Percentiles rank a stretch among this genome's conserved stretches.
Conservation (phyloP, 2,888 invertebrate genomes). For the Bombylius major region DNA sequence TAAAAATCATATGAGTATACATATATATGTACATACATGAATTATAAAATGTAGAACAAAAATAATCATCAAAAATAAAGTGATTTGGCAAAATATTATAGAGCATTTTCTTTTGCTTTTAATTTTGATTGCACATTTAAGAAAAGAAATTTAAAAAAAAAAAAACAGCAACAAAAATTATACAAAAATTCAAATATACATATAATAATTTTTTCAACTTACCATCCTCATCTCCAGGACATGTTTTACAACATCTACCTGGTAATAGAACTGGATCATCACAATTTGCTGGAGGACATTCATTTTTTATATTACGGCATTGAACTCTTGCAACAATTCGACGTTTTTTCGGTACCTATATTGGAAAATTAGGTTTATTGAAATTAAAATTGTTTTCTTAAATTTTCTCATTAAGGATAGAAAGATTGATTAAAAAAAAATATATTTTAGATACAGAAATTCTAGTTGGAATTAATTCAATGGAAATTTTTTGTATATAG, state of each 20-base stretch:
- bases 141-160: not conserved
- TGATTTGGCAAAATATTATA: too few relatives aligned
- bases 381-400: not conserved
- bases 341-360: slow-evolving; percentile 76
- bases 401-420: not conserved
- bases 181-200: too few relatives aligned
- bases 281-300: slow-evolving; percentile 79
- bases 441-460: not conserved
- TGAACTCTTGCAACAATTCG: slow-evolving; percentile 79
- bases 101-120: too few relatives aligned
- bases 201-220: slow-evolving; percentile 33
- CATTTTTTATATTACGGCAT: slow-evolving; percentile 83
- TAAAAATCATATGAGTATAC: too few relatives aligned
- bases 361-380: too few relatives aligned
- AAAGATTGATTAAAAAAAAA: not conserved
- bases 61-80: too few relatives aligned
- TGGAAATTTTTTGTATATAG: too few relatives aligned
- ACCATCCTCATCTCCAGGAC: slow-evolving; percentile 67
- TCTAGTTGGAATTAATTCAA: too few relatives aligned
- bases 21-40: too few relatives aligned
- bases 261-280: slow-evolving; percentile 72
- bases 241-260: slow-evolving; percentile 84
- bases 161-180: not conserved
- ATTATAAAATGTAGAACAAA: too few relatives aligned
- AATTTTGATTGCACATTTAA: too few relatives aligned